A percentile compares a stretch with the other conserved stretches of the same genome.
These are phyloP conservation scores for Scomber scombrus DNA, from an alignment of 2,113 vertebrate genomes.

Conservation along the genomic window DNA sequence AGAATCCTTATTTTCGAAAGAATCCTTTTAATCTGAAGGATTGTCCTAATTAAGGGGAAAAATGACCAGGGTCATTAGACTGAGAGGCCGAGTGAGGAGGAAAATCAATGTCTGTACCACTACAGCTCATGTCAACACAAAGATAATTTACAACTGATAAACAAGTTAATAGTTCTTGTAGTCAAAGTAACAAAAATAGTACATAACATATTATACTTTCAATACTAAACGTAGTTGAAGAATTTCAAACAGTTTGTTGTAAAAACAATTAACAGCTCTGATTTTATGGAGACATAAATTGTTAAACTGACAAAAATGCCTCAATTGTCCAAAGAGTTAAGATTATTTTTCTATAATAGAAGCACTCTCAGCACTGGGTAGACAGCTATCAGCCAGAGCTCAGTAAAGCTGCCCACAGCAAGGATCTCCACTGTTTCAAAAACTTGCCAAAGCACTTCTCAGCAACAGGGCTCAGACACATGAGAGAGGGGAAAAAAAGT, in stretches of 20 bases:
- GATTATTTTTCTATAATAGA: conserved; percentile 32
- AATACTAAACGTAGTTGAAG: background rate
- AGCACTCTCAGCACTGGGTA: conserved; percentile 26
- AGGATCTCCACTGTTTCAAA: conserved; percentile 60
- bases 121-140: no score
- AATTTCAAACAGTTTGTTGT: background rate
- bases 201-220: no score
- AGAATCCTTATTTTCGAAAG: background rate
- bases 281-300: conserved; percentile 1
- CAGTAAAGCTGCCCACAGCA: conserved; percentile 54
- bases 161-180: no score
- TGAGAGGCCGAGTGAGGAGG: no score
- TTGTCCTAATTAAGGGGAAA: no score
- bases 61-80: no score
- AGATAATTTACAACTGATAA: no score
- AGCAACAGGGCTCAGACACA: conserved; percentile 57
- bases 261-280: background rate
- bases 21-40: no score
- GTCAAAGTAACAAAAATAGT: no score
- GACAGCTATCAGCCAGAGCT: conserved; percentile 43
- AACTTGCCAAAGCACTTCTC: conserved; percentile 63
- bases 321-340: conserved; percentile 24
- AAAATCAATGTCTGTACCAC: no score
- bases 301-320: conserved; percentile 15
- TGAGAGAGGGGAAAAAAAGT: conserved; percentile 39